Percentiles rank a stretch among this genome's conserved stretches.
Conservation (phyloP, 2,888 invertebrate species). For the Cremastobaeus sp. region DNA sequence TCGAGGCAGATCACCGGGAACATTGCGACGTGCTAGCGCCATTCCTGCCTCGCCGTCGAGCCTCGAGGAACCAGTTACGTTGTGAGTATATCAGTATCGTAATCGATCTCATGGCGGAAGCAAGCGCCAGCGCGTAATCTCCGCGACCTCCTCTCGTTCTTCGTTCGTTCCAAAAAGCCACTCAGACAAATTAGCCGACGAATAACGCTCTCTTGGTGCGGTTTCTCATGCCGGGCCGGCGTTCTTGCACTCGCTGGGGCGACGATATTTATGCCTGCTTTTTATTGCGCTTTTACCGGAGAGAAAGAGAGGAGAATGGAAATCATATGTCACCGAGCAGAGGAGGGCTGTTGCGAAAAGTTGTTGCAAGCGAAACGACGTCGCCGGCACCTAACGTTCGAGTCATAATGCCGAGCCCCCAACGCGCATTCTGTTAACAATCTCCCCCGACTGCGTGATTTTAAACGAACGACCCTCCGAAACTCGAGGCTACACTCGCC, state of each 20-base stretch:
- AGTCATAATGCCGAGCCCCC: constrained; percentile 21
- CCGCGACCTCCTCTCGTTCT: constrained; percentile 61
- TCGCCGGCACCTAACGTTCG: constrained; percentile 70
- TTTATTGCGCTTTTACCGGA: constrained; percentile 74
- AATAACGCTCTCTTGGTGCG: constrained; percentile 51
- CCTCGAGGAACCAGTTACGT: constrained; percentile 76
- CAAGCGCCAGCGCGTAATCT: constrained; percentile 55
- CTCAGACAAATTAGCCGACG: constrained; percentile 76
- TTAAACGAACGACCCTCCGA: constrained; percentile 69
- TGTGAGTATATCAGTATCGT: constrained; percentile 71
- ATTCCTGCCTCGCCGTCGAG: constrained; percentile 73
- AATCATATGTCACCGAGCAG: constrained; percentile 76
- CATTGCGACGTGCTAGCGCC: constrained; percentile 73
- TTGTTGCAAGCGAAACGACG: constrained; percentile 71
- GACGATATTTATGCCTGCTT: constrained; percentile 76
- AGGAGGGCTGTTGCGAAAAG: constrained; percentile 62
- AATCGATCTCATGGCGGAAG: constrained; percentile 50
- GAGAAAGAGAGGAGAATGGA: constrained; percentile 74
- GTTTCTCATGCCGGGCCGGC: constrained; percentile 61
- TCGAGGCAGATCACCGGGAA: constrained; percentile 76
- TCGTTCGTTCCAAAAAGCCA: constrained; percentile 73
- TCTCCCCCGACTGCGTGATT: constrained; percentile 67
- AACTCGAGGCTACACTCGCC: constrained; percentile 58
- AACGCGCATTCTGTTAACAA: constrained; percentile 25
- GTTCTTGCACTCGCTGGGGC: constrained; percentile 67